Conservation (phyloP, 2,113 vertebrate genomes). For the Morone saxatilis region DNA sequence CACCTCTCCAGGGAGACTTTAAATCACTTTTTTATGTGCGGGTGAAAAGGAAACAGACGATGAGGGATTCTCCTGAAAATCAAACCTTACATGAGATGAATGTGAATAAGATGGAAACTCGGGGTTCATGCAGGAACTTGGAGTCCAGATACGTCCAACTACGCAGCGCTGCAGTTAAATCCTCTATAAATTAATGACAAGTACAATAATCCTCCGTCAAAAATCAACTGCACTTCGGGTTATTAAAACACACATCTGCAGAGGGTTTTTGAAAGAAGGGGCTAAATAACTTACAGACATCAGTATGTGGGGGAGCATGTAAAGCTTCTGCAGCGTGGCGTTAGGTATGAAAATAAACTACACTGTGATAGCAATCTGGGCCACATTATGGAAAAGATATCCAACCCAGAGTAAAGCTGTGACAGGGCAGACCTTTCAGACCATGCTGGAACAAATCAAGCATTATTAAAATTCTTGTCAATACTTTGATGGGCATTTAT, state of each 20-base stretch:
- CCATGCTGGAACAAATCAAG: neutral
- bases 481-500: neutral
- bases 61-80: neutral
- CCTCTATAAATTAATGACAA: constrained; percentile 6
- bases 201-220: neutral
- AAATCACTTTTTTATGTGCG: neutral
- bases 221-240: neutral
- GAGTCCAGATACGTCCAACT: neutral
- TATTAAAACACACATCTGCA: constrained; percentile 7
- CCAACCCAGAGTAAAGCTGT: neutral
- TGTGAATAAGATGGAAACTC: neutral
- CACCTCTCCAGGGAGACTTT: neutral
- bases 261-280: constrained; percentile 1
- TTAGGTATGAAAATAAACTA: constrained; percentile 46
- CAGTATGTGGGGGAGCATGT: neutral
- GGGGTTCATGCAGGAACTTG: neutral
- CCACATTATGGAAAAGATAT: neutral
- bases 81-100: neutral
- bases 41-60: neutral
- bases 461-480: neutral
- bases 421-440: neutral
- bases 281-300: neutral
- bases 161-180: neutral
- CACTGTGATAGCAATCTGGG: constrained; percentile 4
- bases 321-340: neutral